Base-by-base conservation (phyloP, 2,888 invertebrate genomes). In the Dimorphilus gyrociliatus region DNA sequence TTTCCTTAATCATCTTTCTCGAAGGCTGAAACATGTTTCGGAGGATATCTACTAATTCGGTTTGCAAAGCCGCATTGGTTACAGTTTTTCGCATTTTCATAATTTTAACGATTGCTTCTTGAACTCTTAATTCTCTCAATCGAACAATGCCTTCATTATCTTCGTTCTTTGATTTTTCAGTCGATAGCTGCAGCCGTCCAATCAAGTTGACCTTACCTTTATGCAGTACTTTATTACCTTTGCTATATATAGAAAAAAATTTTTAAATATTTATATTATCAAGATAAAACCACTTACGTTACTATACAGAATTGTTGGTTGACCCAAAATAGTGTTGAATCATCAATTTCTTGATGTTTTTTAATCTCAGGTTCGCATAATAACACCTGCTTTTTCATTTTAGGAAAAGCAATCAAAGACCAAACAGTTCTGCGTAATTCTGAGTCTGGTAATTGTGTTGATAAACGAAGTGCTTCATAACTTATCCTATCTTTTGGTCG, bases 21-120 rank as follows among this genome's bases (percentile, higher is more conserved):
- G 88, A 86, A 16, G 97, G 97, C 55, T 94, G 69, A 71, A 97
- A 99, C 90, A 97, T 92, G 60, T 92, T 90, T 67, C 92, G 92
- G 48, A 99, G 68, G 56, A 97, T 90, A 66, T 97, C 94, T 13
- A 97, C 80, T 35, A 97, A 70, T 68, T 99, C 94, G 33, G 86
- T 82, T 70, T 94, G 94, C 39, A 99, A 68, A 45, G 88, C 81
- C 29, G 82, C 85, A 63, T 92, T 90, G 27, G 80, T 78, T 40
- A 92, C 80, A 38, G 76, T 73, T 62, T 94, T 94, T 38, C 97
- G 72, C 84, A 88, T 94, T 67, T 97, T 99, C 65, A 97, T 70
- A 39, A 99, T 92, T 68, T 97, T 97, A 43, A 97, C 92, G 41
- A 97, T 88, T 16, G 94, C 97, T 68, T 97, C 97, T 72, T 94